Conservation (phyloP, 2,888 invertebrate species). For the Epicampocera succincta region DNA sequence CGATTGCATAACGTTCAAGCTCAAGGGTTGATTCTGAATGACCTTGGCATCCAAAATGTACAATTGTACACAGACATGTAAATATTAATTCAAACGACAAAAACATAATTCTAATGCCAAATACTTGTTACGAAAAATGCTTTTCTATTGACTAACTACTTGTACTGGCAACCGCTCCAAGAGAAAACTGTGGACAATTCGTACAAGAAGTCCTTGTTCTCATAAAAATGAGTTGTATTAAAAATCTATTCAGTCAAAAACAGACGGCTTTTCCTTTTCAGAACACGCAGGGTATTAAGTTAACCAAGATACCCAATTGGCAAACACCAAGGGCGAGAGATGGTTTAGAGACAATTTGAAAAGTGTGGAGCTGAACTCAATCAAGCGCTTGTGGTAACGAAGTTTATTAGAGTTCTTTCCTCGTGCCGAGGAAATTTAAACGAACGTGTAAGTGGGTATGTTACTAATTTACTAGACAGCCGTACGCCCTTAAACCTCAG, state of each 20-base stretch:
- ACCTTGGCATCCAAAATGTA: slow-evolving; percentile 79
- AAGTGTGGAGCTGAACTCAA: slow-evolving; percentile 47
- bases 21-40: slow-evolving; percentile 81
- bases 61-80: background rate
- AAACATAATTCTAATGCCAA: slow-evolving; percentile 77
- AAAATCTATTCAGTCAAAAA: slow-evolving; percentile 60
- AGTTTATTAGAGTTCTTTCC: slow-evolving; percentile 56
- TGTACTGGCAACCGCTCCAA: background rate
- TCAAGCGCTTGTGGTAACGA: slow-evolving; percentile 57
- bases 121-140: slow-evolving; percentile 56
- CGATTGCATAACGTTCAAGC: slow-evolving; percentile 48
- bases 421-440: background rate
- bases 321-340: slow-evolving; percentile 1
- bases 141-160: slow-evolving; percentile 1
- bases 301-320: background rate
- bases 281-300: background rate
- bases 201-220: slow-evolving; percentile 30
- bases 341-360: slow-evolving; percentile 18
- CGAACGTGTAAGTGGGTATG: slow-evolving; percentile 68
- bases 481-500: slow-evolving; percentile 80
- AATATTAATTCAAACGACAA: slow-evolving; percentile 68
- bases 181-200: background rate
- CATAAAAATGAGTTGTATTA: slow-evolving; percentile 46
- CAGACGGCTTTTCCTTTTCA: slow-evolving; percentile 36
- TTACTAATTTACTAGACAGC: slow-evolving; percentile 81